phyloP scores from a whole-genome alignment of 2,888 invertebrate species.

The Papilio demoleus region DNA sequence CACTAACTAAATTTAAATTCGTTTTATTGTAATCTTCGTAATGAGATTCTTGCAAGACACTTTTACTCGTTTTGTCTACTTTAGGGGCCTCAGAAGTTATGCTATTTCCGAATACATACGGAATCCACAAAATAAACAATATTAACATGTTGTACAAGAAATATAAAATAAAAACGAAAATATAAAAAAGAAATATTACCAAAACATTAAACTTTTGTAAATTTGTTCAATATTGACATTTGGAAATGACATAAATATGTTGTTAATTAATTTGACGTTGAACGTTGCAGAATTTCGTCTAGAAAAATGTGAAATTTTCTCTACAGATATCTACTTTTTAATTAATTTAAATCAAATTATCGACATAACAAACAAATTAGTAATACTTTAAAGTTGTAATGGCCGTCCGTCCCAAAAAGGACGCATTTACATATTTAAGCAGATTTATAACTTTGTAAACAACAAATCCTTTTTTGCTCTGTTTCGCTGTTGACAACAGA shows the following conservation, averaged over 20 bases:
- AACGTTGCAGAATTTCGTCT: not conserved
- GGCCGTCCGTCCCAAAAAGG: too few species aligned
- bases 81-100: conserved; percentile 44
- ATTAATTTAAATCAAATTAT: not conserved
- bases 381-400: too few species aligned
- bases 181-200: conserved; percentile 31
- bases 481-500: not conserved
- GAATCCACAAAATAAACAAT: conserved; percentile 51
- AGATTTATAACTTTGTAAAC: not conserved
- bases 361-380: too few species aligned
- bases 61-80: conserved; percentile 40
- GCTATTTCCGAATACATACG: conserved; percentile 49
- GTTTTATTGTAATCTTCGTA: conserved; percentile 46
- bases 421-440: not conserved
- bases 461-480: not conserved
- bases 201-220: conserved; percentile 26
- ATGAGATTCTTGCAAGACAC: conserved; percentile 38
- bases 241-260: conserved; percentile 8
- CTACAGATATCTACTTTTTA: not conserved
- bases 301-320: not conserved
- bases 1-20: conserved; percentile 56
- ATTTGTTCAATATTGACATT: conserved; percentile 10
- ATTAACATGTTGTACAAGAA: conserved; percentile 53
- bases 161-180: conserved; percentile 35
- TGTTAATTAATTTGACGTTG: conserved; percentile 30